Evolutionary conservation across 2,888 invertebrate genomes (phyloP), one percentile per base, ranked within the genome.

Genomic region (Agrochola lychnidis): DNA sequence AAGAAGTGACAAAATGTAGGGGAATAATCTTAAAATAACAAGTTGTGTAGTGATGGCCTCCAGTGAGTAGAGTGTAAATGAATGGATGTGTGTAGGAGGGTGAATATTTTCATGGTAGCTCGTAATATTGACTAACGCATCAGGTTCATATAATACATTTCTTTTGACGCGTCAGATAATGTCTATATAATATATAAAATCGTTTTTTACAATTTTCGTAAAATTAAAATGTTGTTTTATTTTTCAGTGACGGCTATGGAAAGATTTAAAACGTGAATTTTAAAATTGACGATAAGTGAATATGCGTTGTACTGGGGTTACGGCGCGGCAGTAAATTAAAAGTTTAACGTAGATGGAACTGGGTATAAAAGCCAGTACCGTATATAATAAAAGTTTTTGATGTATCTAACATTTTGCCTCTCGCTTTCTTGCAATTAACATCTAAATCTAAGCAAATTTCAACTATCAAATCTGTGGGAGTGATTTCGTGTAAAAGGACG

Each of bases 241-340:
- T 36, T 63, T 48, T 48, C n/a, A n/a, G 19, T 53, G n/a, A 53
- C 16, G 16, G 56, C 48, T 30, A 61, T 22, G 45, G 22, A 63
- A 48, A 40, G 10, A 70, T 70, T 73, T 30, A 36, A 57, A 56
- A 56, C 4, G n/a, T 61, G 56, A 70, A 81, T 76, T 73, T 76
- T 71, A 48, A 81, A 83, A 73, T 84, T 70, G 63, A 57, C 19
- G 42, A 70, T 59, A 73, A 73, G 72, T 81, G 76, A 81, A 76
- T 76, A 81, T 57, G 40, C 57, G 45, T 22, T 70, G 73, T 73
- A 68, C 51, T 76, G 42, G 63, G 14, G 81, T 80, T 53, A 66
- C 57, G 68, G 64, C 30, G 1, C 12, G 25, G 73, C 68, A 62
- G 59, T 81, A 67, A 70, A 83, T 83, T 73, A 63, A 62, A 64